Conservation (phyloP, 2,888 invertebrate genomes). For the Heteromurus nitidus region DNA sequence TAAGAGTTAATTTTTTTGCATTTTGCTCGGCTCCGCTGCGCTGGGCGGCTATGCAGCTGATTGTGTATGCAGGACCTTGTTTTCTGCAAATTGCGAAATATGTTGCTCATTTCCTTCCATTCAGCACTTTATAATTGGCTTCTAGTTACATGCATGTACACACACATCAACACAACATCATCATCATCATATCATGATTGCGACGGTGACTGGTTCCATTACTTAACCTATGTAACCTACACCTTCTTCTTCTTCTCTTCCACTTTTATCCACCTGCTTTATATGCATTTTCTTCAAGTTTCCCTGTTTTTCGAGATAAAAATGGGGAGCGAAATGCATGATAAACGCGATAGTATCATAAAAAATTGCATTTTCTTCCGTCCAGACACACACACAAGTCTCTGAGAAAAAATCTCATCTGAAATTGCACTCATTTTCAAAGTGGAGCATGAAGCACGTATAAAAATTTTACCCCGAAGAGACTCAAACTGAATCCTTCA, state of each 20-base stretch:
- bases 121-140: constrained; percentile 49
- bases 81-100: constrained; percentile 58
- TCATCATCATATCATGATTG: constrained; percentile 20
- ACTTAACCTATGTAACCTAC: no score
- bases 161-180: constrained; percentile 18
- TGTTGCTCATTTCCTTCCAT: constrained; percentile 39
- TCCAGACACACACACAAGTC: no score
- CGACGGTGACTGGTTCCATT: no score
- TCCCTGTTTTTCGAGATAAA: not conserved
- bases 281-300: not conserved
- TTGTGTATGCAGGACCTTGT: constrained; percentile 47
- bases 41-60: not conserved
- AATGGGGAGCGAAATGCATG: constrained; percentile 26
- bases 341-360: constrained; percentile 4
- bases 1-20: not conserved
- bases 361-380: not conserved
- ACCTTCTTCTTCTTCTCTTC: no score
- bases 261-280: no score
- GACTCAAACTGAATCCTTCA: not conserved
- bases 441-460: constrained; percentile 4
- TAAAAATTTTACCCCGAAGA: not conserved
- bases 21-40: not conserved
- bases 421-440: constrained; percentile 16
- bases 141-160: constrained; percentile 41
- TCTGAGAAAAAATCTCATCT: constrained; percentile 33